Base-by-base conservation (phyloP, 2,113 vertebrate genomes). In the Casuarius casuarius region DNA sequence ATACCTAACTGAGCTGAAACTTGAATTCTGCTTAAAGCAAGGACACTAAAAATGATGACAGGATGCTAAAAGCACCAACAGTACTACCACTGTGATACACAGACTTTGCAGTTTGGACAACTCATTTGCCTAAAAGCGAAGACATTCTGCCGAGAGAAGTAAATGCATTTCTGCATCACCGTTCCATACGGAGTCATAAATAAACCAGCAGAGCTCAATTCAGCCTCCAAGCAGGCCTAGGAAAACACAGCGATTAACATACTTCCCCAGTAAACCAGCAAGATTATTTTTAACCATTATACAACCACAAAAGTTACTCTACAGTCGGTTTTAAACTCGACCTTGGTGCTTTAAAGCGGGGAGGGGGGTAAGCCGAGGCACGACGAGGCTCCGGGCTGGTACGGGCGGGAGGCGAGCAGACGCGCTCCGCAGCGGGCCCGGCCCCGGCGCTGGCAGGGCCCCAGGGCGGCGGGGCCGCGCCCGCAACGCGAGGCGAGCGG, bases 211-310 rank as follows among this genome's bases (percentile, higher is more conserved):
- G 11, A 62, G 52, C 52, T 79, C 66, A 35, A 51, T 78, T 76
- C 92, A 92, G 81, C 89, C 92, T 82, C 94, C 87, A 84, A 35
- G 77, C 33, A 54, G 70, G 21, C 78, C 76, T 70, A 76, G 15
- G 94, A 92, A 93, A 92, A 74, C 66, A 61, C 29, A 76, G 89
- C 54, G 94, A 90, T 94, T 49, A 46, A 93, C 97, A 97, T 97
- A 96, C 93, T 86, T 97, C 94, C 91, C 96, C 79, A 2, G 7
- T 89, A 96, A 94, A 92, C 26, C 33, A 77, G 13, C 46, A 14
- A 0, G 82, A 68, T 25, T 97, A 98, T 97, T 98, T 97, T 96
- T 97, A 97, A 95, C 96, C 87, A 38, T 9, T 44, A 42, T 22
- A 93, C 93, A 59, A 78, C 65, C 84, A 71, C 70, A 95, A 87